A percentile compares a stretch with the other conserved stretches of the same genome.
phyloP scores from a whole-genome alignment of 2,888 invertebrate species.

The Colostygia pectinataria region DNA sequence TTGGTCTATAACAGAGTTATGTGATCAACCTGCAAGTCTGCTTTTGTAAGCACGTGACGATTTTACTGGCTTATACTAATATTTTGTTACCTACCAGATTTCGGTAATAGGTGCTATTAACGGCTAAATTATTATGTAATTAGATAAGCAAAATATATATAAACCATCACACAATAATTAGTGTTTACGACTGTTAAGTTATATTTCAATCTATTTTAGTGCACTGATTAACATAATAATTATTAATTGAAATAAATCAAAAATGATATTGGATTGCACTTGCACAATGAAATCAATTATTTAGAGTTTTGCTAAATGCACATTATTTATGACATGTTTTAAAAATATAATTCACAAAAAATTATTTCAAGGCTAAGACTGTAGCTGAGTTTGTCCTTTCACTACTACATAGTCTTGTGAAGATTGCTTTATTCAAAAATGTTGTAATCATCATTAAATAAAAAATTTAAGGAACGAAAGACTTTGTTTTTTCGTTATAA shows the following conservation, averaged over 20 bases:
- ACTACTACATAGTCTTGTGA: no score
- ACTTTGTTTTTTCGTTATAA: conserved; percentile 6
- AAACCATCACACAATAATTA: conserved; percentile 47
- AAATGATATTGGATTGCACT: conserved; percentile 25
- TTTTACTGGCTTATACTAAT: conserved; percentile 11
- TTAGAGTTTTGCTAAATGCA: no score
- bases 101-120: conserved; percentile 68
- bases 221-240: conserved; percentile 29
- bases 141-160: conserved; percentile 41
- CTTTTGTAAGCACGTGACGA: no score
- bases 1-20: no score
- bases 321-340: no score
- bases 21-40: no score
- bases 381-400: no score
- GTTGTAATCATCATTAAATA: conserved; percentile 36
- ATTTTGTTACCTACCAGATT: conserved; percentile 36
- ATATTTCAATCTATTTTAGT: conserved; percentile 1
- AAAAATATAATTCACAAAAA: neutral
- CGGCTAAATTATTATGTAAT: conserved; percentile 61
- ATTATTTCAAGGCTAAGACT: no score
- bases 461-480: conserved; percentile 39
- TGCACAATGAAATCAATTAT: neutral
- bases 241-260: conserved; percentile 43
- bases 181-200: conserved; percentile 46
- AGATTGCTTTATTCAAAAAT: conserved; percentile 43